Base-by-base conservation (phyloP, 2,113 vertebrate genomes). In the Nematolebias whitei region DNA sequence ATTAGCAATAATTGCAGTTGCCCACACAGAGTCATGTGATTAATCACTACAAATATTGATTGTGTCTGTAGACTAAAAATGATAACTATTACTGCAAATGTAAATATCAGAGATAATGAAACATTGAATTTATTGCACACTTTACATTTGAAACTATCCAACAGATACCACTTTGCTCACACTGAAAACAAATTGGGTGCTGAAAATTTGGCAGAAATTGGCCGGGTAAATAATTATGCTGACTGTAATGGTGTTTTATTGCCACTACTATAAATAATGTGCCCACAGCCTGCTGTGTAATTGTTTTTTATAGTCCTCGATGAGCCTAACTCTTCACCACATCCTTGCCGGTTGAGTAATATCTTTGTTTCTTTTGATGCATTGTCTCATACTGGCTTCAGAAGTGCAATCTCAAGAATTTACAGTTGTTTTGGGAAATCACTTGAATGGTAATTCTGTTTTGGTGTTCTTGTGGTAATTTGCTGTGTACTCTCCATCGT, bases 381-480 rank as follows among this genome's bases (percentile, higher is more conserved):
- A 84, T 74, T 71, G 74, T 79, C 66, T 47, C 32, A 70, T 57
- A 29, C 68, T 58, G 58, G 52, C 39, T 61, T 66, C 72, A 77
- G 38, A 71, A 64, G 71, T 63, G 38, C 43, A 35, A 39, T 51
- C 70, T 62, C 57, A 55, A 47, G 52, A 23, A 69, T 75, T 78
- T 85, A 76, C 67, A 82, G 78, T 81, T 85, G 83, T 76, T 88
- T 76, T 63, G 68, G 68, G 63, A 82, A 78, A 79, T 83, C 52
- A 69, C 75, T 65, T 74, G 55, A 72, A 63, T 76, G 74, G 39
- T 55, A 74, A 74, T 86, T 66, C 32, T 23, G 40, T 71, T 62
- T 63, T 40, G 76, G 45, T 47, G 51, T 68, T 63, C 49, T 32
- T 41, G 18, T 49, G 52, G 63, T 70, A 82, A 70, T 87, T 72